phyloP scores from a whole-genome alignment of 2,113 vertebrate genomes.

The Tonatia bakeri region DNA sequence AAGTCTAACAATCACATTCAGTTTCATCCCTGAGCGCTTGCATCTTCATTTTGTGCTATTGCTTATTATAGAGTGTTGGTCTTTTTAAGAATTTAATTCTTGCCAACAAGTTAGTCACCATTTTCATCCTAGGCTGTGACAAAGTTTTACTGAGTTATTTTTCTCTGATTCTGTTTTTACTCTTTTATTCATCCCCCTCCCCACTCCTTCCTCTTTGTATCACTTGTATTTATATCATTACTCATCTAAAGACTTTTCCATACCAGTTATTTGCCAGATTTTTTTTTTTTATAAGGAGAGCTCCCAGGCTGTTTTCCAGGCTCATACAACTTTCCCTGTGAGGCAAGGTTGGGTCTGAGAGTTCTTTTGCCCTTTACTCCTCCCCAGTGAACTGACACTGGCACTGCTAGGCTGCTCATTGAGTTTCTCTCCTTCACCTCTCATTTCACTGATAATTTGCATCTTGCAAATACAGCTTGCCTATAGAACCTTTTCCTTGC shows the following conservation, averaged over 20 bases:
- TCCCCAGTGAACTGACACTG: not conserved
- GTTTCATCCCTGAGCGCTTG: not conserved
- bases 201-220: not conserved
- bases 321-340: not conserved
- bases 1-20: not conserved
- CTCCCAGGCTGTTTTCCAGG: not conserved
- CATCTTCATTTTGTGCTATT: not conserved
- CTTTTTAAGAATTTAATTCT: not conserved
- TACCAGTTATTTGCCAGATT: not conserved
- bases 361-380: not conserved
- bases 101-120: not conserved
- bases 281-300: not conserved
- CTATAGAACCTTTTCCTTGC: not conserved
- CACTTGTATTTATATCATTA: not conserved
- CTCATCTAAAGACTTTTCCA: not conserved
- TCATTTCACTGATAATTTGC: not conserved
- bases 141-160: not conserved
- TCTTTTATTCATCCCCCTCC: not conserved
- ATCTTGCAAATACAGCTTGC: not conserved
- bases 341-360: not conserved
- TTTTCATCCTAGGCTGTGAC: not conserved
- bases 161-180: not conserved
- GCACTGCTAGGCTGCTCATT: not conserved
- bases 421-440: not conserved
- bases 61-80: not conserved